These are phyloP conservation scores for Epirrhoe alternata DNA, from an alignment of 2,888 invertebrate species.

Conservation along the genomic window DNA sequence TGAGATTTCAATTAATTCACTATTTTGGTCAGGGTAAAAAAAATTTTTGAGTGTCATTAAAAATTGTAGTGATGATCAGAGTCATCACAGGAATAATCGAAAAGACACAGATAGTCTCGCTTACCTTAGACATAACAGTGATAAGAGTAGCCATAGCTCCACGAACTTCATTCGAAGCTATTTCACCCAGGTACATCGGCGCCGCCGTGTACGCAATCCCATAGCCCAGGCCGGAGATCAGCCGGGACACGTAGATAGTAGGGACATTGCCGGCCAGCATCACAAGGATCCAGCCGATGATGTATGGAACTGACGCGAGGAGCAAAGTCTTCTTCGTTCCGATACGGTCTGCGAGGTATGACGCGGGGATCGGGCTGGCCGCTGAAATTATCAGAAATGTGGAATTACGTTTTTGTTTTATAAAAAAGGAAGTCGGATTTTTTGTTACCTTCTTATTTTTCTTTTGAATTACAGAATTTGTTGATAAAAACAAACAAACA, in stretches of 20 bases:
- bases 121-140: conserved; percentile 83
- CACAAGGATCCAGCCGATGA: conserved; percentile 87
- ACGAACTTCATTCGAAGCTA: conserved; percentile 85
- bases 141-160: conserved; percentile 86
- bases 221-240: conserved; percentile 87
- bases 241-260: conserved; percentile 84
- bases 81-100: neutral
- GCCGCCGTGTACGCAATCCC: conserved; percentile 86
- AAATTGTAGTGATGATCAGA: no score
- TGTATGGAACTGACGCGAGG: conserved; percentile 85
- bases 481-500: no score
- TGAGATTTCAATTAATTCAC: no score
- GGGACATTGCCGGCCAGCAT: conserved; percentile 84
- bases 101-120: neutral
- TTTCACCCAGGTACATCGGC: conserved; percentile 87
- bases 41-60: no score
- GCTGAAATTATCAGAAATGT: conserved; percentile 65
- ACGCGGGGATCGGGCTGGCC: conserved; percentile 86
- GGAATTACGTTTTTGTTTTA: neutral
- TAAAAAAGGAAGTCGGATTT: neutral
- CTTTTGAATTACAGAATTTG: no score
- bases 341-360: conserved; percentile 86
- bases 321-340: conserved; percentile 87
- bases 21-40: no score
- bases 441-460: no score